Percentiles rank a stretch among this genome's conserved stretches.
These are phyloP conservation scores for Zygaena filipendulae DNA, from an alignment of 2,888 invertebrate genomes.

Conservation along the genomic window DNA sequence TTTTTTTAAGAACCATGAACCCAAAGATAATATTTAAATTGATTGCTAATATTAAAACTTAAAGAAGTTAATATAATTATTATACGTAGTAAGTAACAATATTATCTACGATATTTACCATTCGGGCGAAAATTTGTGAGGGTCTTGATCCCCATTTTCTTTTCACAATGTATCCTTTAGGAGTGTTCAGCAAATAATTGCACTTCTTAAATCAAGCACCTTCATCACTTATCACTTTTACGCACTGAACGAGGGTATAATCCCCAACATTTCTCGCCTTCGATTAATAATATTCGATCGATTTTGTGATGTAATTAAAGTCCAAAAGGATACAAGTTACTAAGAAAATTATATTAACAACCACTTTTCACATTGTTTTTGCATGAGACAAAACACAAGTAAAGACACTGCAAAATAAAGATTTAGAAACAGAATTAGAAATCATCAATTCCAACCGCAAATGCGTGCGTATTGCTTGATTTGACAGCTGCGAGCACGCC, in stretches of 20 bases:
- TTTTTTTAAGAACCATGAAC: too few species aligned
- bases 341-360: constrained; percentile 60
- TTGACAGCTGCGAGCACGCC: constrained; percentile 66
- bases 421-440: constrained; percentile 27
- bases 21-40: too few species aligned
- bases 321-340: constrained; percentile 66
- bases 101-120: too few species aligned
- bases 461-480: constrained; percentile 44
- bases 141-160: constrained; percentile 66
- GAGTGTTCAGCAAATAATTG: constrained; percentile 45
- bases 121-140: constrained; percentile 60
- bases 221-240: constrained; percentile 57
- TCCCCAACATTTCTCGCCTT: constrained; percentile 56
- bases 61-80: too few species aligned
- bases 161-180: constrained; percentile 66
- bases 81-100: too few species aligned
- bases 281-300: constrained; percentile 23
- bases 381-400: constrained; percentile 66
- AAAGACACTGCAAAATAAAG: constrained; percentile 60
- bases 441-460: constrained; percentile 23
- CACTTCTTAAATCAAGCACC: constrained; percentile 44
- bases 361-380: constrained; percentile 71
- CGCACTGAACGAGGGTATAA: constrained; percentile 38
- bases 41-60: too few species aligned
- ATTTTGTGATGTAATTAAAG: constrained; percentile 29